Conservation (phyloP, 2,113 vertebrate genomes). For the Sinocyclocheilus anshuiensis region DNA sequence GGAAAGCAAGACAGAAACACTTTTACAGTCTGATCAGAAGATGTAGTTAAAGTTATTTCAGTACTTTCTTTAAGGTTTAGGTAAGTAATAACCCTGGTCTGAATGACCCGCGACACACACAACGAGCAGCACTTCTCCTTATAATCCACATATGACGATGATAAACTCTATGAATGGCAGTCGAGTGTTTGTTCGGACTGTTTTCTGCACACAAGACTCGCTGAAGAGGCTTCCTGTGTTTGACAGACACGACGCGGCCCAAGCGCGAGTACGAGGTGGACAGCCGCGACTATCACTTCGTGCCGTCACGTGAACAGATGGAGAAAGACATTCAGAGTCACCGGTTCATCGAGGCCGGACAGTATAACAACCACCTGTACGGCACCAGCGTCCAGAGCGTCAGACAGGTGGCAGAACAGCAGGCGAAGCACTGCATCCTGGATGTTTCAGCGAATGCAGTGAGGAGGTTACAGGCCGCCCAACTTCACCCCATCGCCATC, state of each 20-base stretch:
- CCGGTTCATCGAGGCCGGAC: constrained; percentile 88
- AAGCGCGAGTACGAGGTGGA: constrained; percentile 88
- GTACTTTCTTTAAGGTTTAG: too few species aligned
- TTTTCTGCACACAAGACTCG: too few species aligned
- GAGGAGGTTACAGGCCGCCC: constrained; percentile 80
- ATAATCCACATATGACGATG: too few species aligned
- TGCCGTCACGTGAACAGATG: constrained; percentile 90
- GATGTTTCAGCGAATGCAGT: constrained; percentile 82
- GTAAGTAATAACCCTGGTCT: too few species aligned
- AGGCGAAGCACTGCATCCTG: constrained; percentile 82
- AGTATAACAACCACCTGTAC: constrained; percentile 89
- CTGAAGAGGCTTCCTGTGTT: neutral
- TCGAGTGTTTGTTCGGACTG: too few species aligned
- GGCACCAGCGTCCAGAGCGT: constrained; percentile 89
- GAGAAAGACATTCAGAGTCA: constrained; percentile 91
- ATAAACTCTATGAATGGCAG: too few species aligned
- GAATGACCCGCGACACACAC: too few species aligned
- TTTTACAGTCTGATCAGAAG: too few species aligned
- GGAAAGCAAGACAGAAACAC: too few species aligned
- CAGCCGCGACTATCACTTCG: constrained; percentile 90
- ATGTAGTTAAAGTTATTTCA: too few species aligned
- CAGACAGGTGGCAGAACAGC: constrained; percentile 81
- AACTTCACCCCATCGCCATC: constrained; percentile 86
- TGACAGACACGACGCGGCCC: constrained; percentile 85
- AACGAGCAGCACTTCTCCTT: too few species aligned